Evolutionary conservation across 2,888 invertebrate species (phyloP).

Genomic region (Drosophila borealis): DNA sequence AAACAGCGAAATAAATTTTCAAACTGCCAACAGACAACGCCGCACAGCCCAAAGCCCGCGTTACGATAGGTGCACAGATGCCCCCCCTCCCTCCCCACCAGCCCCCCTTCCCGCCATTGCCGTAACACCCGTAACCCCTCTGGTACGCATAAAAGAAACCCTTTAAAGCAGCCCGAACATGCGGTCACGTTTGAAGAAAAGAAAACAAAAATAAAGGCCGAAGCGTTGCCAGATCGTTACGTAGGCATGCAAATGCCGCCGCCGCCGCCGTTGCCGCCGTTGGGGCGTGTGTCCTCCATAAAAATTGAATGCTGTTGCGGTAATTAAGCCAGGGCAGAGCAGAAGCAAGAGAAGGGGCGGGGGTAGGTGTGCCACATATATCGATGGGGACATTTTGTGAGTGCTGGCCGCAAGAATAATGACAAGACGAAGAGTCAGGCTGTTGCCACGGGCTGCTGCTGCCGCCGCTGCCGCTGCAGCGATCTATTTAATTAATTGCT

Average conservation of each 20-base stretch:
- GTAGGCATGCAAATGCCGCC: constrained; percentile 66
- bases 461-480: constrained; percentile 50
- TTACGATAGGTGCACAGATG: constrained; percentile 32
- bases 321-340: constrained; percentile 56
- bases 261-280: constrained; percentile 19
- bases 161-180: too few species aligned
- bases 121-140: too few species aligned
- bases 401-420: constrained; percentile 61
- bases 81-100: background rate
- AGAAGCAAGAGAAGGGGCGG: background rate
- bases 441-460: constrained; percentile 58
- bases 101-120: too few species aligned
- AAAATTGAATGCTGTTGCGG: constrained; percentile 67
- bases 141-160: too few species aligned
- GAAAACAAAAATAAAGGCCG: background rate
- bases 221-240: constrained; percentile 67
- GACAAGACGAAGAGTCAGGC: constrained; percentile 54
- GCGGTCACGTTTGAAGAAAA: constrained; percentile 67
- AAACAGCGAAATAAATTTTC: constrained; percentile 84
- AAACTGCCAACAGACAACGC: constrained; percentile 58
- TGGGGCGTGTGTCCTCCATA: constrained; percentile 79
- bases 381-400: constrained; percentile 59
- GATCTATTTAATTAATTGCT: constrained; percentile 81
- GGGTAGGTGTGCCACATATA: constrained; percentile 1
- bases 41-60: constrained; percentile 41